Evolutionary conservation across 2,888 invertebrate species (phyloP), one percentile per base, ranked within the genome.

Genomic region (Flabesymbios commensalis): DNA sequence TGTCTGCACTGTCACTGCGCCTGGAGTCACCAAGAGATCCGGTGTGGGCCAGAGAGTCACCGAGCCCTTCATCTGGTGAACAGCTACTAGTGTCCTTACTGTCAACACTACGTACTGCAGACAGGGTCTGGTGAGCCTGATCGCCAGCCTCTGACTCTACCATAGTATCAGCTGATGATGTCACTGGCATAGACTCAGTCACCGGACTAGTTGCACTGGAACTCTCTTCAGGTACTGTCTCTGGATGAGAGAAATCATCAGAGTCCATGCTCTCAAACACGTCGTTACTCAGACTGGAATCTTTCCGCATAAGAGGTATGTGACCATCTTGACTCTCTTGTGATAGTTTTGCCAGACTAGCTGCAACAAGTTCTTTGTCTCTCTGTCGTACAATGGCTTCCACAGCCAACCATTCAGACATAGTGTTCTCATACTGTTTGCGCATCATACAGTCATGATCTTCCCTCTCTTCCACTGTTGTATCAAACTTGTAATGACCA

Each of bases 321-420:
- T 56, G 62, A n/a, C 65, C 56, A 69, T 76, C 67, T 67, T 68
- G 54, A 57, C 82, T 83, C 75, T 91, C 91, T 22, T 89, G 88
- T 57, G 90, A 90, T n/a, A 93, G 85, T 75, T 93, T 89, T 4
- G 93, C 93, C 54, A 93, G 88, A 42, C 92, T 93, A 10, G 90
- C 89, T 0, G 92, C 93, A 92, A 92, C 91, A 45, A 88, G 89
- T 67, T 84, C 84, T 64, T 78, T 79, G 60, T 83, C 83, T 80
- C 82, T 66, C 64, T 83, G 83, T 43, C 77, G 68, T 0, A 95
- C 93, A 65, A 95, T 94, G 0, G 94, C 94, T 78, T 97, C 96
- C 0, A 95, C 93, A 0, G 94, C 93, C 63, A 94, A 82, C 96
- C 96, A 96, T 80, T 95, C 94, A 0, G 94, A 93, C 91, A 95